A percentile compares a stretch with the other conserved stretches of the same genome.
Conservation (phyloP, 2,888 invertebrate species). For the Spisula solida region DNA sequence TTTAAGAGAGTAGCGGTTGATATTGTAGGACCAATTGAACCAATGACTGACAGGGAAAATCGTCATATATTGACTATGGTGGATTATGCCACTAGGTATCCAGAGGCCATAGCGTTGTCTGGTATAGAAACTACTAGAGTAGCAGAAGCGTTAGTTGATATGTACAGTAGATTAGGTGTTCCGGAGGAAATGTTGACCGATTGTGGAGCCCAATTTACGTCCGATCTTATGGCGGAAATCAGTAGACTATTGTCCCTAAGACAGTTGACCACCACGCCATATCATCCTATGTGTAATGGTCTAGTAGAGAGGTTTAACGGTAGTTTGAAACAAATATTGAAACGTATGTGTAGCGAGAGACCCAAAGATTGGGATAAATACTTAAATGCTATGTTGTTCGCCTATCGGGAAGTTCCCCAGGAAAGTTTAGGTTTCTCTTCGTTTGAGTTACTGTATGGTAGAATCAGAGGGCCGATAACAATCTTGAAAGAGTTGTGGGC, state of each 20-base stretch:
- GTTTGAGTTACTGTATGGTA: constrained; percentile 70
- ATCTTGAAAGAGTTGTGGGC: constrained; percentile 54
- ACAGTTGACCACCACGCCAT: constrained; percentile 65
- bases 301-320: constrained; percentile 69
- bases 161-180: constrained; percentile 67
- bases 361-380: constrained; percentile 70
- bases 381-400: constrained; percentile 66
- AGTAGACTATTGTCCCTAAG: constrained; percentile 52
- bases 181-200: constrained; percentile 73
- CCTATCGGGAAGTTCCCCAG: constrained; percentile 70
- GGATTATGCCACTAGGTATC: constrained; percentile 72
- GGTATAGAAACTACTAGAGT: constrained; percentile 68
- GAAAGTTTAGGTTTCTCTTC: constrained; percentile 67
- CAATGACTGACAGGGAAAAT: constrained; percentile 60
- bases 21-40: constrained; percentile 65
- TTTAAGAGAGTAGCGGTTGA: constrained; percentile 29
- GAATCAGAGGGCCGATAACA: constrained; percentile 69
- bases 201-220: constrained; percentile 70
- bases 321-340: constrained; percentile 55
- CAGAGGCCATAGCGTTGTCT: constrained; percentile 66
- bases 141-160: constrained; percentile 65
- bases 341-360: constrained; percentile 49
- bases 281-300: constrained; percentile 70
- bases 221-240: constrained; percentile 66
- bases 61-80: constrained; percentile 68